Conservation (phyloP, 2,797 vertebrate genomes). For the Masticophis lateralis region DNA sequence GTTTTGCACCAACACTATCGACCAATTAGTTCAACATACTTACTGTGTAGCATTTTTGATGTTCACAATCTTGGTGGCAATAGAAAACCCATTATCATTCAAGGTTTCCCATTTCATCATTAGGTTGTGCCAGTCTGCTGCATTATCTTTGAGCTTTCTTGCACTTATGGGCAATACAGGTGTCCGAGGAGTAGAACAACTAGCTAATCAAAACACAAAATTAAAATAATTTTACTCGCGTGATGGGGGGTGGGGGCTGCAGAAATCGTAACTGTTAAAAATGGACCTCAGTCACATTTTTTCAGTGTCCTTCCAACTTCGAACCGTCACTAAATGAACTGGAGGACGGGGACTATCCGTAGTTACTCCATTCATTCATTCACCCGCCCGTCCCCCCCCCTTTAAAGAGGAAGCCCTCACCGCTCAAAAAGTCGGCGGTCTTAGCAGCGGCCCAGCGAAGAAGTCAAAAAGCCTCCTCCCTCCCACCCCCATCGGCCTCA, state of each 20-base stretch:
- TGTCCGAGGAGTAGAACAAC: slow-evolving; percentile 71
- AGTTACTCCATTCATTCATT: neutral
- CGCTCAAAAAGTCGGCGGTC: neutral
- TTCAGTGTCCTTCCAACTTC: neutral
- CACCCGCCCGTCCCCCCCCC: neutral
- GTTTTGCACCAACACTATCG: neutral
- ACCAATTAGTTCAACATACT: slow-evolving; percentile 43
- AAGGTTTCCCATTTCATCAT: slow-evolving; percentile 86
- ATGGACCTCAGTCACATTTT: neutral
- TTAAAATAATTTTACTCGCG: neutral
- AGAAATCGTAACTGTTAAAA: neutral
- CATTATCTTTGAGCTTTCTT: slow-evolving; percentile 89
- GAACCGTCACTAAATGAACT: no score
- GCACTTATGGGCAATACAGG: slow-evolving; percentile 80
- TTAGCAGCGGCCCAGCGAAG: neutral
- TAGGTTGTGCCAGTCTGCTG: slow-evolving; percentile 94
- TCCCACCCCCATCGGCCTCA: rapidly evolving
- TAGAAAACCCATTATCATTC: slow-evolving; percentile 77
- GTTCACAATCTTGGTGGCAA: slow-evolving; percentile 80
- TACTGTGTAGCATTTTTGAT: slow-evolving; percentile 75
- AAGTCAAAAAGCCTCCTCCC: neutral
- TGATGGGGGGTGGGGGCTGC: neutral
- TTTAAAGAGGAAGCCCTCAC: no score
- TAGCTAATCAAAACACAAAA: slow-evolving; percentile 43
- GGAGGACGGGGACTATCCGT: no score